Evolutionary conservation across 2,797 vertebrate species (phyloP).

Genomic region (Pampus argenteus): DNA sequence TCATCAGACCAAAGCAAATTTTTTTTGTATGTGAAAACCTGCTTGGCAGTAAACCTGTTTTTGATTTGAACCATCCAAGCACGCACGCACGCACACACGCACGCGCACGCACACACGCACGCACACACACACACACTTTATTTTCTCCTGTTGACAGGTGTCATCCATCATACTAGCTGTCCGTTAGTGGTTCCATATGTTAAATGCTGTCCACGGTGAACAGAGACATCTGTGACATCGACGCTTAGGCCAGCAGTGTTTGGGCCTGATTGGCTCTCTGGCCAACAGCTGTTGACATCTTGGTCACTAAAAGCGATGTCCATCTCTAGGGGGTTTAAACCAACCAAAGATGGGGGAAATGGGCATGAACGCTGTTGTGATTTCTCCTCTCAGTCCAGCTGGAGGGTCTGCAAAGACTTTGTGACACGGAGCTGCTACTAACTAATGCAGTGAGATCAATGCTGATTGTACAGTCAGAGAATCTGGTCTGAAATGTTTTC

Average conservation of each 20-base stretch:
- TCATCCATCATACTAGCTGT: slow-evolving; percentile 83
- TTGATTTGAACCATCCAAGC: too few species aligned
- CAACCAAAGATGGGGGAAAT: slow-evolving; percentile 39
- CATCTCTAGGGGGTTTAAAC: slow-evolving; percentile 47
- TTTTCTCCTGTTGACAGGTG: slow-evolving; percentile 74
- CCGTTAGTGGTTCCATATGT: slow-evolving; percentile 84
- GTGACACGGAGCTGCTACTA: slow-evolving; percentile 24
- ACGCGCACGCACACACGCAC: slow-evolving; percentile 29
- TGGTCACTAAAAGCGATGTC: slow-evolving; percentile 59
- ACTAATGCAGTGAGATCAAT: slow-evolving; percentile 49
- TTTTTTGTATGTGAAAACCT: too few species aligned
- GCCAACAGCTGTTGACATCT: slow-evolving; percentile 73
- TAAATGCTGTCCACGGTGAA: slow-evolving; percentile 65
- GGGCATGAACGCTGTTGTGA: slow-evolving; percentile 25
- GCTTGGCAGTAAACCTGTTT: too few species aligned
- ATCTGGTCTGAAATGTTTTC: slow-evolving; percentile 18
- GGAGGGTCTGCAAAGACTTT: slow-evolving; percentile 50
- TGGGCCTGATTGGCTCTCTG: slow-evolving; percentile 51
- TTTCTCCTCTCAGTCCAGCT: slow-evolving; percentile 53
- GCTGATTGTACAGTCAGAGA: slow-evolving; percentile 25
- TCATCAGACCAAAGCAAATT: too few species aligned
- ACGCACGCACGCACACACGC: slow-evolving; percentile 2
- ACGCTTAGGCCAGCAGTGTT: slow-evolving; percentile 39
- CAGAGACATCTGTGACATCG: slow-evolving; percentile 79
- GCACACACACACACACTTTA: slow-evolving; percentile 39